phyloP scores from a whole-genome alignment of 1,140 invertebrate genomes.

The Drosophila gunungcola region DNA sequence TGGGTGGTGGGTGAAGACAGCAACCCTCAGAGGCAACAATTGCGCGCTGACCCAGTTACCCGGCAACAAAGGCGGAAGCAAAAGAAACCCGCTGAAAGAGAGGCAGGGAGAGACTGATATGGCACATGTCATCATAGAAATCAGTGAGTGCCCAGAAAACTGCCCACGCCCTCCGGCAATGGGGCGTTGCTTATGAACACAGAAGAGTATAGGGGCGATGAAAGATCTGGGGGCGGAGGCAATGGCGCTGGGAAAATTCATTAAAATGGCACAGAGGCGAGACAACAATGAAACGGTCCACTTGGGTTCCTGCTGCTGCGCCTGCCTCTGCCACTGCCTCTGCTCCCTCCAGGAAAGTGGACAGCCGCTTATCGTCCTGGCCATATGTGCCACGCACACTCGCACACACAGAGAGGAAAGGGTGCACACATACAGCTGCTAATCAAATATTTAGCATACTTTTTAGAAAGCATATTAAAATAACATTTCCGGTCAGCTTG shows the following conservation, averaged over 20 bases:
- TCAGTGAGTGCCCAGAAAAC: slow-evolving; percentile 64
- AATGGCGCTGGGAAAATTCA: slow-evolving; percentile 69
- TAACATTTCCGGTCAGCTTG: slow-evolving; percentile 82
- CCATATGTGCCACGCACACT: slow-evolving; percentile 62
- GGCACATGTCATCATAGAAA: slow-evolving; percentile 83
- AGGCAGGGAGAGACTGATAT: slow-evolving; percentile 57
- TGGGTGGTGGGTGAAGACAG: slow-evolving; percentile 17
- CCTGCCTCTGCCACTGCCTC: not conserved
- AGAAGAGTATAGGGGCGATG: not conserved
- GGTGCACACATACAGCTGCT: slow-evolving; percentile 41
- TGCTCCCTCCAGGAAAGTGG: slow-evolving; percentile 24
- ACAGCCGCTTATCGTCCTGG: slow-evolving; percentile 64
- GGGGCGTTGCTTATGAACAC: slow-evolving; percentile 58
- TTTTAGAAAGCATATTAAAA: slow-evolving; percentile 79
- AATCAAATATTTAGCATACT: slow-evolving; percentile 83
- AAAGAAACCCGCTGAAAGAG: slow-evolving; percentile 78
- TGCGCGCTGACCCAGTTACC: slow-evolving; percentile 81
- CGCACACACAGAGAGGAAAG: slow-evolving; percentile 5
- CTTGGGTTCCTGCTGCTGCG: slow-evolving; percentile 40
- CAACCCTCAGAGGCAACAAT: slow-evolving; percentile 73
- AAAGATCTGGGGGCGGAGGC: slow-evolving; percentile 1
- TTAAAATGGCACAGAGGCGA: slow-evolving; percentile 71
- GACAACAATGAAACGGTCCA: slow-evolving; percentile 75
- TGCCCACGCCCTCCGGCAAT: slow-evolving; percentile 62
- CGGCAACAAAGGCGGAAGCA: slow-evolving; percentile 83